Percentiles rank a stretch among this genome's conserved stretches.
phyloP scores from a whole-genome alignment of 1,140 invertebrate species.

The Drepana arcuata region DNA sequence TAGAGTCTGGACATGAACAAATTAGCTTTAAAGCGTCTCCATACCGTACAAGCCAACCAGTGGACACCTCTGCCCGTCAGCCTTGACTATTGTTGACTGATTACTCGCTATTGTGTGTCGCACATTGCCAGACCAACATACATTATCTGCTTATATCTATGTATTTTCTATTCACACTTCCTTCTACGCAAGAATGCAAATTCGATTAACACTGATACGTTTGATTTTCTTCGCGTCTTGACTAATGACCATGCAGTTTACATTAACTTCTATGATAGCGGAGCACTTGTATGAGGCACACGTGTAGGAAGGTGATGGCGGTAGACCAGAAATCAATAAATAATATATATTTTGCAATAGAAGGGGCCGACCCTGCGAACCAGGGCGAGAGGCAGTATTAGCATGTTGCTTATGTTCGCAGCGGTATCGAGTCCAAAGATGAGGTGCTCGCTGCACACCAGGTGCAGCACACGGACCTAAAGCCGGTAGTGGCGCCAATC shows the following conservation, averaged over 20 bases:
- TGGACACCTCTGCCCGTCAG: slow-evolving; percentile 7
- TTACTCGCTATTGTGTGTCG: slow-evolving; percentile 36
- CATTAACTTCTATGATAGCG: slow-evolving; percentile 18
- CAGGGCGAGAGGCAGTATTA: slow-evolving; percentile 24
- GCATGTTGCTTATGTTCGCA: slow-evolving; percentile 73
- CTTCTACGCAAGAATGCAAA: slow-evolving; percentile 17
- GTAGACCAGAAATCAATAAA: slow-evolving; percentile 13
- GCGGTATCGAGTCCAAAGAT: slow-evolving; percentile 89
- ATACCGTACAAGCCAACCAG: slow-evolving; percentile 14
- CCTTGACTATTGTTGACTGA: slow-evolving; percentile 60
- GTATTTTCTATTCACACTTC: slow-evolving; percentile 34
- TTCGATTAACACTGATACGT: slow-evolving; percentile 23
- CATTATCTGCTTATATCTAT: slow-evolving; percentile 24
- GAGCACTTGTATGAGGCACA: slow-evolving; percentile 22
- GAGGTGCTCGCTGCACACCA: slow-evolving; percentile 88
- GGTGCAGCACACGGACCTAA: slow-evolving; percentile 65
- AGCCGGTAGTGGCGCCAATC: slow-evolving; percentile 31
- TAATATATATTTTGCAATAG: slow-evolving; percentile 1
- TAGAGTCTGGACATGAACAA: slow-evolving; percentile 13
- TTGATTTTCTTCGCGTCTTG: slow-evolving; percentile 15
- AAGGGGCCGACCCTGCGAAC: slow-evolving; percentile 22
- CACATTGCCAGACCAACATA: slow-evolving; percentile 21
- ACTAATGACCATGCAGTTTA: slow-evolving; percentile 27
- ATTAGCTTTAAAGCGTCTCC: slow-evolving; percentile 16
- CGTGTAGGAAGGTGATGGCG: slow-evolving; percentile 11